Conservation (phyloP, 1,140 invertebrate species). For the Prorops nasuta region DNA sequence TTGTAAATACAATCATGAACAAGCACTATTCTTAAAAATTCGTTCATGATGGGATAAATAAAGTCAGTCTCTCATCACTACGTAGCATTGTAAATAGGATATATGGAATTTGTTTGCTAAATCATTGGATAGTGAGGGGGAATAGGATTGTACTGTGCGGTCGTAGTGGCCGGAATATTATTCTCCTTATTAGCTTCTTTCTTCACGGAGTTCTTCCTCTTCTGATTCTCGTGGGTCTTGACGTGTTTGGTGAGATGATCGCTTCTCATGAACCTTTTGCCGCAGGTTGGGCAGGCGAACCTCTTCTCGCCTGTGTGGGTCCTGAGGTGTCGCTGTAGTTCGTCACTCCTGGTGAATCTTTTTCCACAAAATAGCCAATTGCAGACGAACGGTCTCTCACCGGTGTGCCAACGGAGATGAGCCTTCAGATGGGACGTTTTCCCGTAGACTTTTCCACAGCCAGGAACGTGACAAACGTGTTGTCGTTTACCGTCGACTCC, state of each 20-base stretch:
- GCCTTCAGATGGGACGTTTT: slow-evolving; percentile 90
- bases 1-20: too few species aligned
- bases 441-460: slow-evolving; percentile 89
- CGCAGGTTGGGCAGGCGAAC: slow-evolving; percentile 72
- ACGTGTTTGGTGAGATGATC: slow-evolving; percentile 84
- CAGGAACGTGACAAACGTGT: slow-evolving; percentile 87
- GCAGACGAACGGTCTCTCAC: slow-evolving; percentile 75
- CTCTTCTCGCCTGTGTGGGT: slow-evolving; percentile 84
- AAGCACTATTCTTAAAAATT: too few species aligned
- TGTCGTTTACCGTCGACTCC: slow-evolving; percentile 67
- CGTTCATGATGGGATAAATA: too few species aligned
- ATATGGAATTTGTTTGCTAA: too few species aligned
- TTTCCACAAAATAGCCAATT: slow-evolving; percentile 82
- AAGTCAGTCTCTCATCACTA: too few species aligned
- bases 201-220: slow-evolving; percentile 52
- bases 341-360: slow-evolving; percentile 85
- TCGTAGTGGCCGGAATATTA: too few species aligned
- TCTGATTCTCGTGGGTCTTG: slow-evolving; percentile 72
- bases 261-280: slow-evolving; percentile 78
- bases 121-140: too few species aligned
- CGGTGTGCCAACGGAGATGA: slow-evolving; percentile 82
- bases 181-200: slow-evolving; percentile 47
- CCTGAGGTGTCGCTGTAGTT: slow-evolving; percentile 77
- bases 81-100: too few species aligned
- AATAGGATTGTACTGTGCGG: slow-evolving; percentile 8